Evolutionary conservation across 92 coral and sea anemone genomes (phyloP), one percentile per base, ranked within the genome.

Genomic region (Meandrina meandrites): DNA sequence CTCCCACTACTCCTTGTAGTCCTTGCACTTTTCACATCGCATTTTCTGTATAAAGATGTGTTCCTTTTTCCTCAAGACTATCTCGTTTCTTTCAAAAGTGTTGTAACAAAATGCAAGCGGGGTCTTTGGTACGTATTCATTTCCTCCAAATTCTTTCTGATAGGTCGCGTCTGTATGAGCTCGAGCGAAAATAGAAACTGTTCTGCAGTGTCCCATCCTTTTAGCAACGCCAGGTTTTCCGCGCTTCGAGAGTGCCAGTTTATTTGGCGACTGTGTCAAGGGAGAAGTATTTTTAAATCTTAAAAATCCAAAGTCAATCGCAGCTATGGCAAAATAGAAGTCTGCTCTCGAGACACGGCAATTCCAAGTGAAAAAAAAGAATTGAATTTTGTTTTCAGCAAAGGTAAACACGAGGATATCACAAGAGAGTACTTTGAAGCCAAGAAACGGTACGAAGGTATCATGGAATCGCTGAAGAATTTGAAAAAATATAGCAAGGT

Each of bases 351-450:
- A 40, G 45, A 40, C 3, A 40, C 45, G 6, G 45, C 45, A 40
- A 40, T 48, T 48, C 53, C 4, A 48, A 48, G 9, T 12, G 67
- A 4, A 56, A 56, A 57, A 18, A 57, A 18, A 15, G n/a, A n/a
- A n/a, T 27, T 24, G 30, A 30, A 0, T 10, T n/a, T 66, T 66
- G 2, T 12, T 66, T 66, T 1, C 82, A 96, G 99, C 48, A 94
- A 94, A 58, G 99, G 99, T 7, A 94, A 92, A 80, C 95, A 95
- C 67, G 99, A 95, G 74, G 96, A 95, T 67, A 95, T 97, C 53
- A 97, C 99, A 53, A 89, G 87, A 40, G 94, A 95, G 60, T 97
- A 84, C 75, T 87, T 87, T 76, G 97, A 97, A 51, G 99, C 99
- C 3, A 95, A 92, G 81, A 90, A 80, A 48, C 93, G 94, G 85